Base-by-base conservation (phyloP, 1,140 invertebrate genomes). In the Centruroides vittatus region DNA sequence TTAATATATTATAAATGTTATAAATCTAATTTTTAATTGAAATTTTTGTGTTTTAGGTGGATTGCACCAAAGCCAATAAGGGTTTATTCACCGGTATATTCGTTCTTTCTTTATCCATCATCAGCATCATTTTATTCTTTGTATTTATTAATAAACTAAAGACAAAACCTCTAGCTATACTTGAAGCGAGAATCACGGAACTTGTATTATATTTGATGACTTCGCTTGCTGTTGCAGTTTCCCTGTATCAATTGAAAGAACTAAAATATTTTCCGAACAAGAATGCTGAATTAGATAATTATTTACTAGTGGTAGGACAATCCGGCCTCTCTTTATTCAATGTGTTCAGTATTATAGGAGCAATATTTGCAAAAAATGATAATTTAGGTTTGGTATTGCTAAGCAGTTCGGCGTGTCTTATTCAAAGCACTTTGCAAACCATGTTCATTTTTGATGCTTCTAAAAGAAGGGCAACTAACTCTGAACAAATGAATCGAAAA, bases 391-490 rank as follows among this genome's bases (percentile, higher is more conserved):
- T 94, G 3, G 85, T 92, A 34, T 75, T 93, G 23, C 82, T 90
- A 9, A 93, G 88, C 7, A 84, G 88, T 0, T 66, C 90, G 35
- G 84, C 86, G n/a, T 66, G 70, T 65, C 54, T 72, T 55, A 48
- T 73, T 34, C 73, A 93, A 74, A 88, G 88, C 0, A 86, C 88
- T 1, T 84, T 86, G 65, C 93, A 98, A 74, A 94, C 92, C 0
- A 86, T 96, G 73, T 96, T 97, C 70, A 91, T 97, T 55, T 73
- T 97, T 60, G 92, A 96, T 72, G 89, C 90, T 0, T 90, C 88
- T 34, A 80, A 86, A 61, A 74, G 88, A 62, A 82, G 82, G 81
- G 74, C 86, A 0, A 81, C 82, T 1, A 90, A 86, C 1, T 79
- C 84, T 1, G 85, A 89, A 47, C 88, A 91, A 67, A 82, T 88